Conservation (phyloP, 1,140 invertebrate species). For the Zaprionus inermis region DNA sequence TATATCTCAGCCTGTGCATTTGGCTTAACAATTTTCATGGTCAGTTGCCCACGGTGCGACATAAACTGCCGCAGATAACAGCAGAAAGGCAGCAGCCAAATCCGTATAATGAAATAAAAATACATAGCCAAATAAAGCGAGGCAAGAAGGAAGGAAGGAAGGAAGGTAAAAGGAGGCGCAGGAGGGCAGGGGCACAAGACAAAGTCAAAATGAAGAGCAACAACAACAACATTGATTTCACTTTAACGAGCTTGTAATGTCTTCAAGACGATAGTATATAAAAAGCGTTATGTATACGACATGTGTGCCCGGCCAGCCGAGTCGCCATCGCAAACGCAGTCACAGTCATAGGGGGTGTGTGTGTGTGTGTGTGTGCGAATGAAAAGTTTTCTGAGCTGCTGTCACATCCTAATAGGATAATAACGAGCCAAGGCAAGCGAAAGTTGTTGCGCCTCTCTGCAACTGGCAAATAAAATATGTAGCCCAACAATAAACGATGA, state of each 20-base stretch:
- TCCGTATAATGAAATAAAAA: conserved; percentile 80
- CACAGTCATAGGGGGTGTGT: conserved; percentile 8
- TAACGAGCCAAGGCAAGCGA: conserved; percentile 73
- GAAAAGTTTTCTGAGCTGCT: conserved; percentile 75
- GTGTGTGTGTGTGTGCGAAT: conserved; percentile 52
- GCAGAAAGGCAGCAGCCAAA: conserved; percentile 76
- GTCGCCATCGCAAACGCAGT: neutral
- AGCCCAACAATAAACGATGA: conserved; percentile 78
- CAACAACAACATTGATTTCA: conserved; percentile 75
- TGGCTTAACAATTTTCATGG: conserved; percentile 71
- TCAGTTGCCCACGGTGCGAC: conserved; percentile 64
- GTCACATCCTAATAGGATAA: conserved; percentile 81
- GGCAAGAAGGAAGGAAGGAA: conserved; percentile 15
- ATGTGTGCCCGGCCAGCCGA: conserved; percentile 53
- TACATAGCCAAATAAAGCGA: conserved; percentile 73
- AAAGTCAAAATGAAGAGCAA: conserved; percentile 42
- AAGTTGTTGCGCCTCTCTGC: conserved; percentile 77
- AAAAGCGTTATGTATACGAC: conserved; percentile 77
- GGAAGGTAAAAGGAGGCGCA: neutral
- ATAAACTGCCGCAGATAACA: conserved; percentile 77
- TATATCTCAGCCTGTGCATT: conserved; percentile 43
- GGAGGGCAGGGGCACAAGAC: neutral
- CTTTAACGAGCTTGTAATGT: conserved; percentile 82
- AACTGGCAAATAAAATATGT: conserved; percentile 62
- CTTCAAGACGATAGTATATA: conserved; percentile 76